phyloP scores from a whole-genome alignment of 1,140 invertebrate species.

The Pseudomyrmex cubaensis region DNA sequence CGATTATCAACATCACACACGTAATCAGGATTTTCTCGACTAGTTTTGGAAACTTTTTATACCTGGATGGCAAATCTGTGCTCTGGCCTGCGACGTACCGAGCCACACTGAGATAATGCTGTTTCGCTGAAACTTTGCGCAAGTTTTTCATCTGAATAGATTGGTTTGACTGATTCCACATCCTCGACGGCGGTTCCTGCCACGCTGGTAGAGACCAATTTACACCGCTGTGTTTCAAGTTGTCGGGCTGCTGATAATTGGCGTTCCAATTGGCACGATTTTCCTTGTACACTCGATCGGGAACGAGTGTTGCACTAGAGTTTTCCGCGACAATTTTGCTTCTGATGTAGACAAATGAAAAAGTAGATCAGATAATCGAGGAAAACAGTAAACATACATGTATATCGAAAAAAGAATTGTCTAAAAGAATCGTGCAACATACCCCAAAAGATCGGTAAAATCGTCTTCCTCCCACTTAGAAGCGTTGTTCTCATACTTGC shows the following conservation, averaged over 20 bases:
- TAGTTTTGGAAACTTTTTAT: conserved; percentile 71
- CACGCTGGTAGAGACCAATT: conserved; percentile 80
- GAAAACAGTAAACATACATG: background rate
- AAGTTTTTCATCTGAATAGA: conserved; percentile 71
- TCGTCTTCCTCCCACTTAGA: conserved; percentile 86
- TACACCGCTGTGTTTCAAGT: conserved; percentile 74
- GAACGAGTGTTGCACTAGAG: conserved; percentile 75
- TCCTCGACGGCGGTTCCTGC: conserved; percentile 79
- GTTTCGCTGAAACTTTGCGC: conserved; percentile 88
- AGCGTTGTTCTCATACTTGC: conserved; percentile 75
- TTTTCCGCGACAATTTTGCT: conserved; percentile 80
- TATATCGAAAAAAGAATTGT: conserved; percentile 50
- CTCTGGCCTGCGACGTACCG: conserved; percentile 89
- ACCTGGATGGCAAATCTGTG: conserved; percentile 84
- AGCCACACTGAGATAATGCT: conserved; percentile 90
- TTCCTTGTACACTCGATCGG: conserved; percentile 84
- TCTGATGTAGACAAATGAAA: conserved; percentile 74
- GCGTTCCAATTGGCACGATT: conserved; percentile 85
- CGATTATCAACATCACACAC: conserved; percentile 43
- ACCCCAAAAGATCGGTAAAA: conserved; percentile 87
- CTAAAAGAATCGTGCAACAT: conserved; percentile 70
- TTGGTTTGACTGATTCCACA: conserved; percentile 74
- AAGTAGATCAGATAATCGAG: conserved; percentile 46
- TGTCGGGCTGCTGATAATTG: conserved; percentile 81
- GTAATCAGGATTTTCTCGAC: conserved; percentile 52